A percentile compares a stretch with the other conserved stretches of the same genome.
Evolutionary conservation across 2,888 invertebrate genomes (phyloP).

Genomic region (Pseudococcus longispinus): DNA sequence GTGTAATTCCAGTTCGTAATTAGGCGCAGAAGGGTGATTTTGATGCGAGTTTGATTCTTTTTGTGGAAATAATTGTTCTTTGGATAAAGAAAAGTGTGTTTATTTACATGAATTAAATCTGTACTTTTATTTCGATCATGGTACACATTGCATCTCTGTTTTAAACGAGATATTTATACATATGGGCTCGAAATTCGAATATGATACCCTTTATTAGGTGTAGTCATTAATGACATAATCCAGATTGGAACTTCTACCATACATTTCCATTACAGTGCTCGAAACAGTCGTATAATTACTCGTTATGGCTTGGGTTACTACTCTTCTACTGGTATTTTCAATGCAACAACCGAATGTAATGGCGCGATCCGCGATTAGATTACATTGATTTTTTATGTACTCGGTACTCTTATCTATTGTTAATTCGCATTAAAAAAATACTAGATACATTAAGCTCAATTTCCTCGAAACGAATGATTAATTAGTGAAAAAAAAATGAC

Average conservation of each 20-base stretch:
- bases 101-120: no score
- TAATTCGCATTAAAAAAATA: conserved; percentile 16
- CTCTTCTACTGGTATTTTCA: no score
- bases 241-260: no score
- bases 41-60: no score
- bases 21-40: background rate
- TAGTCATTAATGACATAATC: no score
- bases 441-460: background rate
- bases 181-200: no score
- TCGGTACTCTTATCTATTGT: conserved; percentile 8
- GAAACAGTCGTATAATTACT: background rate
- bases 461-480: conserved; percentile 11
- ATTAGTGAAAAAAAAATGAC: background rate
- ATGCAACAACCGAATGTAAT: background rate
- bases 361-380: background rate
- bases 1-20: background rate
- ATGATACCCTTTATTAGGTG: no score
- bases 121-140: no score
- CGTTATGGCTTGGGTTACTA: background rate
- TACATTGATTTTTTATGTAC: background rate
- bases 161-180: no score
- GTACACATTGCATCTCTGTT: no score
- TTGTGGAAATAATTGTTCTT: no score
- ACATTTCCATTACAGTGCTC: background rate
- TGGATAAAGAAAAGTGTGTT: no score